phyloP scores from a whole-genome alignment of 2,888 invertebrate species.

The Andrena flavipes region DNA sequence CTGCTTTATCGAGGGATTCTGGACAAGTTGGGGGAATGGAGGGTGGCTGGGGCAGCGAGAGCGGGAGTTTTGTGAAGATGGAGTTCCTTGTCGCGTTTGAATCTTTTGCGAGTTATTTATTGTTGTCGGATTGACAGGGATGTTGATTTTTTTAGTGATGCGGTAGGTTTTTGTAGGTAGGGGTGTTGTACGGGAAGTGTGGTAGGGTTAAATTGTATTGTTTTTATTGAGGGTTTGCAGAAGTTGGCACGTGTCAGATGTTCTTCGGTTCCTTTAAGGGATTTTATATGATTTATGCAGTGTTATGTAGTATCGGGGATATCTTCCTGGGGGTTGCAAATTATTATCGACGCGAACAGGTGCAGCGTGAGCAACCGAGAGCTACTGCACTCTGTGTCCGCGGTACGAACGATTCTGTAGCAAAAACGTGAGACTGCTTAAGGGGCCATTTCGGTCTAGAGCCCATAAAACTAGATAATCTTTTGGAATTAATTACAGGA shows the following conservation, averaged over 20 bases:
- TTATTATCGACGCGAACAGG: slow-evolving; percentile 2
- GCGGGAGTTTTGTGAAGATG: background rate
- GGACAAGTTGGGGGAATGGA: slow-evolving; percentile 40
- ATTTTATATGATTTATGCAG: too few species aligned
- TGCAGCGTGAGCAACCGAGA: background rate
- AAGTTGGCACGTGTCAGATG: too few species aligned
- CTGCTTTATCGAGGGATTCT: slow-evolving; percentile 68
- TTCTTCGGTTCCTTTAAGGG: too few species aligned
- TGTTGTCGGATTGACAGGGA: background rate
- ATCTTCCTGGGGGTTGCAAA: background rate
- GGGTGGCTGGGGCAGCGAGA: background rate
- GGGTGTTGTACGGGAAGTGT: too few species aligned
- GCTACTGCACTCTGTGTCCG: slow-evolving; percentile 27
- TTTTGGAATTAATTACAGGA: too few species aligned
- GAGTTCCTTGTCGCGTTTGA: background rate
- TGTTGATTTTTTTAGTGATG: too few species aligned
- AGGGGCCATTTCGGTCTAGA: background rate
- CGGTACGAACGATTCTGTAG: background rate
- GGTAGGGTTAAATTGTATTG: too few species aligned
- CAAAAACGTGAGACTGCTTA: background rate
- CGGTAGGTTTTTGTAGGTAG: too few species aligned
- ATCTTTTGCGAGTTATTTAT: background rate
- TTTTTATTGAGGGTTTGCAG: too few species aligned
- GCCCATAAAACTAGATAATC: too few species aligned
- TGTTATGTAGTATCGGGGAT: background rate